A percentile compares a stretch with the other conserved stretches of the same genome.
Evolutionary conservation across 1,140 invertebrate genomes (phyloP).

Genomic region (Ips typographus): DNA sequence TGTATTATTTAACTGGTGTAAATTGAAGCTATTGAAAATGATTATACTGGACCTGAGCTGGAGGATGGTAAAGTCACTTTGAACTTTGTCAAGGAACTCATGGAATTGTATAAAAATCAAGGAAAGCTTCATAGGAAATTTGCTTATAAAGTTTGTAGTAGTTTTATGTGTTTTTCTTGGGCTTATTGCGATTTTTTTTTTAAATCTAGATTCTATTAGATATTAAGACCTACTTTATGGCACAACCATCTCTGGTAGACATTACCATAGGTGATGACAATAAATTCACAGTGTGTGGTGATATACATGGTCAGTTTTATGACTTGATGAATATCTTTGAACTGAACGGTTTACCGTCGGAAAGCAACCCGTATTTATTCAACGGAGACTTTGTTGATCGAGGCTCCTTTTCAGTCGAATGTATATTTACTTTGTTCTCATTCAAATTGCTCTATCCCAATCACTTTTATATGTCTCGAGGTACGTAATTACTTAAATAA

Average conservation of each 20-base stretch:
- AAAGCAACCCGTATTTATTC: constrained; percentile 96
- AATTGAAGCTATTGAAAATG: constrained; percentile 83
- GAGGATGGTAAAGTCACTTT: constrained; percentile 87
- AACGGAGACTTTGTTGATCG: constrained; percentile 99
- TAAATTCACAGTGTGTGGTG: constrained; percentile 99
- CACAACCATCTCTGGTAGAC: constrained; percentile 86
- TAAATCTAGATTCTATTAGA: constrained; percentile 83
- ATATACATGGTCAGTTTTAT: constrained; percentile 99
- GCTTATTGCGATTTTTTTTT: neutral
- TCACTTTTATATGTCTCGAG: constrained; percentile 97
- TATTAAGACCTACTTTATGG: constrained; percentile 81
- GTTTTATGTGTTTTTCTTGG: neutral
- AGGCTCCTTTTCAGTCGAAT: constrained; percentile 99
- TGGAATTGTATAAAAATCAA: constrained; percentile 88
- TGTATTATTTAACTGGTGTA: constrained; percentile 16
- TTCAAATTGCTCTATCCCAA: constrained; percentile 97
- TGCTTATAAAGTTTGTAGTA: constrained; percentile 85
- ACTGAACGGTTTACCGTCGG: constrained; percentile 92
- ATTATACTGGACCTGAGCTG: constrained; percentile 89
- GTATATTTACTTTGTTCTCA: constrained; percentile 96
- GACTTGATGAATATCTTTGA: constrained; percentile 98
- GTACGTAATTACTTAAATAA: constrained; percentile 56
- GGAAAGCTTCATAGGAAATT: constrained; percentile 95
- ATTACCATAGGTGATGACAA: constrained; percentile 81
- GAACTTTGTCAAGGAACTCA: constrained; percentile 81